These are phyloP conservation scores for Apeira syringaria DNA, from an alignment of 2,888 invertebrate genomes.

Conservation along the genomic window DNA sequence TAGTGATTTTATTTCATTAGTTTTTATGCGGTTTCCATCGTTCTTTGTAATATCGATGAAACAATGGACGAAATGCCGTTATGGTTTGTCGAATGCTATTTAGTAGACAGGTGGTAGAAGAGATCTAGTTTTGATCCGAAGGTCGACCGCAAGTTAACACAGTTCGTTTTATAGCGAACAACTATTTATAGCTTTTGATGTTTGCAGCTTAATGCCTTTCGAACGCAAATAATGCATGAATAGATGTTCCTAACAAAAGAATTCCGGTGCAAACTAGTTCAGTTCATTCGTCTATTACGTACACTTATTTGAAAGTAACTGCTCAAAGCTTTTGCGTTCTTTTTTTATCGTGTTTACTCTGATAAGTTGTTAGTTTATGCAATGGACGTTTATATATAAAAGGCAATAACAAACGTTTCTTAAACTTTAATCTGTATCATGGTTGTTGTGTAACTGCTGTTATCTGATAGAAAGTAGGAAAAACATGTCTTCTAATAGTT, in stretches of 20 bases:
- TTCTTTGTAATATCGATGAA: slow-evolving; percentile 30
- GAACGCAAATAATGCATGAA: slow-evolving; percentile 3
- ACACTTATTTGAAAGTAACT: slow-evolving; percentile 39
- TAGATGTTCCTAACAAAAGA: slow-evolving; percentile 15
- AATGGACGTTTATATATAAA: slow-evolving; percentile 43
- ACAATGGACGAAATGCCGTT: slow-evolving; percentile 32
- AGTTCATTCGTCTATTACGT: slow-evolving; percentile 16
- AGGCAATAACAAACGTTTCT: slow-evolving; percentile 44
- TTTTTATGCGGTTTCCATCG: slow-evolving; percentile 39
- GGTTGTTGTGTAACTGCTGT: slow-evolving; percentile 52
- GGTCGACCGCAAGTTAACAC: slow-evolving; percentile 13
- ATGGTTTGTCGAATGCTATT: slow-evolving; percentile 29
- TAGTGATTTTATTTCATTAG: slow-evolving; percentile 35
- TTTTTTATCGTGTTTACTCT: slow-evolving; percentile 39
- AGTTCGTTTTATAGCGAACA: slow-evolving; percentile 10
- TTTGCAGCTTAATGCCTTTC: slow-evolving; percentile 5
- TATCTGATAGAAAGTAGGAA: slow-evolving; percentile 75
- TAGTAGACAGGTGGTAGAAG: slow-evolving; percentile 18
- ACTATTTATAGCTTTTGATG: slow-evolving; percentile 11
- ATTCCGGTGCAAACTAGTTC: slow-evolving; percentile 18
- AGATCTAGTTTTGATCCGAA: slow-evolving; percentile 15
- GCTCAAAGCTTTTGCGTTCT: slow-evolving; percentile 35
- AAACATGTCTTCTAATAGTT: slow-evolving; percentile 22
- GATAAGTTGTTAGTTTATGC: slow-evolving; percentile 40
- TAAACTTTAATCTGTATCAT: slow-evolving; percentile 54